These are phyloP conservation scores for Sebastes paucispinis DNA, from an alignment of 2,797 vertebrate genomes.

Conservation along the genomic window DNA sequence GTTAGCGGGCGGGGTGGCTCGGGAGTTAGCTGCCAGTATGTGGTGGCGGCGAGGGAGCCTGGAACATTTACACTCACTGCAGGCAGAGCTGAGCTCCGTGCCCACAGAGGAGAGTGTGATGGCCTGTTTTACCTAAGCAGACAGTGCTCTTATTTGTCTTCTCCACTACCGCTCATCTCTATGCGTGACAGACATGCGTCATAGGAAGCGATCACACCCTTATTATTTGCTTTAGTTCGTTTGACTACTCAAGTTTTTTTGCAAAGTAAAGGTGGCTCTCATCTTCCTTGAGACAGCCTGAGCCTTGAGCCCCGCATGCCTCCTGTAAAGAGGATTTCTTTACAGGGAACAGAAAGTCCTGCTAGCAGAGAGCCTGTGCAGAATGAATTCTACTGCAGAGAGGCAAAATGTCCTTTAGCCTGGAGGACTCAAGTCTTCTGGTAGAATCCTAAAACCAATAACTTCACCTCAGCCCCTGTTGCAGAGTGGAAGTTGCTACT, in stretches of 20 bases:
- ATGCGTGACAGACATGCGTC: conserved; percentile 10
- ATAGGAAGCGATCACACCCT: conserved; percentile 14
- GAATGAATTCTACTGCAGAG: conserved; percentile 37
- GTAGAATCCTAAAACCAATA: conserved; percentile 37
- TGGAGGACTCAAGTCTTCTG: conserved; percentile 30
- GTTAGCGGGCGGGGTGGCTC: conserved; percentile 53
- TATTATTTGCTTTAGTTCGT: conserved; percentile 48
- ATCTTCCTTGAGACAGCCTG: conserved; percentile 31
- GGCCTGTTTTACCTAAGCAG: conserved; percentile 42
- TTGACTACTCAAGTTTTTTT: conserved; percentile 26
- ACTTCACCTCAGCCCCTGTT: conserved; percentile 3
- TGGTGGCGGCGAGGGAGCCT: conserved; percentile 33
- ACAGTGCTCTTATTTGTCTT: conserved; percentile 26
- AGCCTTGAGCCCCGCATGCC: conserved; percentile 31
- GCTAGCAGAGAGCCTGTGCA: conserved; percentile 31
- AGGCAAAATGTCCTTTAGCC: conserved; percentile 46
- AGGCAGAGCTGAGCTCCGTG: conserved; percentile 44
- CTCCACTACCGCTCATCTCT: conserved; percentile 16
- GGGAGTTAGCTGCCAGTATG: conserved; percentile 57
- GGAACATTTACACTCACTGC: conserved; percentile 63
- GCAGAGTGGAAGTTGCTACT: neutral
- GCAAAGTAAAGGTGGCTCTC: conserved; percentile 35
- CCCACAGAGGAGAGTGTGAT: conserved; percentile 21
- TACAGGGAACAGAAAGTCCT: conserved; percentile 44
- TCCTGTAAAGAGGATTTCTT: conserved; percentile 54